Conservation (phyloP, 64 coral and sea anemone species). For the Porites lutea region DNA sequence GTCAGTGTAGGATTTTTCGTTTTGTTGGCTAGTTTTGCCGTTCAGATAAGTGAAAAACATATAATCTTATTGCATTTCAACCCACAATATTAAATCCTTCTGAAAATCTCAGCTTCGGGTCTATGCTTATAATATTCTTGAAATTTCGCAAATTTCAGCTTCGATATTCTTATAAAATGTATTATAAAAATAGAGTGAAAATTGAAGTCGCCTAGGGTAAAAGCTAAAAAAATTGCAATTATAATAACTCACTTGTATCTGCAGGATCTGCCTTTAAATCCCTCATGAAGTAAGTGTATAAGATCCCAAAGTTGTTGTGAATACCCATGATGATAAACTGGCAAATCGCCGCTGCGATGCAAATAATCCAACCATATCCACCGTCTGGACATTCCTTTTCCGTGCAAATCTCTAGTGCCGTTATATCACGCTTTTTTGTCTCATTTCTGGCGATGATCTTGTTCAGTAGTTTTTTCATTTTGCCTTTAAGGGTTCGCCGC, state of each 20-base stretch:
- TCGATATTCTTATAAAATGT: no score
- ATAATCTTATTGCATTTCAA: no score
- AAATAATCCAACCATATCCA: constrained; percentile 56
- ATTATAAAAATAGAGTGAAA: no score
- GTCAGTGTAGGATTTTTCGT: no score
- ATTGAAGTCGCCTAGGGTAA: no score
- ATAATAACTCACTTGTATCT: constrained; percentile 25
- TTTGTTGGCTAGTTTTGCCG: no score
- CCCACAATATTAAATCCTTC: no score
- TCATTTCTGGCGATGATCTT: neutral
- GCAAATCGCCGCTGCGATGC: constrained; percentile 5
- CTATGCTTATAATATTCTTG: no score
- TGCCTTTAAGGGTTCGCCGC: neutral
- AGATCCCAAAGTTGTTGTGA: constrained; percentile 51
- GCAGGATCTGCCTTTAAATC: constrained; percentile 20
- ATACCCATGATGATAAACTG: constrained; percentile 56
- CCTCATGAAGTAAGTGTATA: constrained; percentile 51
- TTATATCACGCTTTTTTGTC: neutral
- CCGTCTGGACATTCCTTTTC: constrained; percentile 48
- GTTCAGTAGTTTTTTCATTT: constrained; percentile 12
- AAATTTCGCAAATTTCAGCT: no score
- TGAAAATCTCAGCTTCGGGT: no score
- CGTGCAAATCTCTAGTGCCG: neutral
- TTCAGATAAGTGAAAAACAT: no score
- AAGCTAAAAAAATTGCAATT: no score